phyloP scores from a whole-genome alignment of 2,888 invertebrate genomes.

The Trichopria drosophilae region DNA sequence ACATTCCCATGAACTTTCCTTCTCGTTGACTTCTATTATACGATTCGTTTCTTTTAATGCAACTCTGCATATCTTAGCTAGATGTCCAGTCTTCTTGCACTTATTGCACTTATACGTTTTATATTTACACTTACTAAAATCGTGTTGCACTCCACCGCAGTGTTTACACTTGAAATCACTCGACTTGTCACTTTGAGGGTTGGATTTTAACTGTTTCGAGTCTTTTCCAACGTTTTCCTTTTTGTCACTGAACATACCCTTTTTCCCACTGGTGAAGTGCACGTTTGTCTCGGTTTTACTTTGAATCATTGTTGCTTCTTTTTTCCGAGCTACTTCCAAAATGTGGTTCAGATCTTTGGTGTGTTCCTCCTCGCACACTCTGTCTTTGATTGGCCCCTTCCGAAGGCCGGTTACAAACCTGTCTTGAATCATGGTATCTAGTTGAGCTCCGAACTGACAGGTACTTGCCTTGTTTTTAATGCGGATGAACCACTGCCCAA shows the following conservation, averaged over 20 bases:
- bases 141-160: conserved; percentile 19
- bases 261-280: too few relatives aligned
- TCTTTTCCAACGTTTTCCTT: neutral
- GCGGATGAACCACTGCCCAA: conserved; percentile 40
- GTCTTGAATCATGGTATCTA: conserved; percentile 40
- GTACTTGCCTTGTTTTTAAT: conserved; percentile 39
- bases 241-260: neutral
- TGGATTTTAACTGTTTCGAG: too few relatives aligned
- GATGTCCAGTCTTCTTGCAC: conserved; percentile 20
- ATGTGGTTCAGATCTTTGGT: conserved; percentile 13
- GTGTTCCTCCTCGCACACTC: conserved; percentile 31
- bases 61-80: conserved; percentile 16
- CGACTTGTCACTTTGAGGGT: neutral
- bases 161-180: conserved; percentile 14
- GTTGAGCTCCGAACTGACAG: conserved; percentile 34
- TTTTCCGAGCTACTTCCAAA: conserved; percentile 28
- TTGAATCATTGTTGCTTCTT: conserved; percentile 31
- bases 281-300: too few relatives aligned
- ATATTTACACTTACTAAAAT: conserved; percentile 27
- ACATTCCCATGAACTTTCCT: too few relatives aligned
- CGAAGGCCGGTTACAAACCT: conserved; percentile 36
- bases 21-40: too few relatives aligned
- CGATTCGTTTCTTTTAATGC: neutral
- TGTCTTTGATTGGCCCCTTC: conserved; percentile 21
- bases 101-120: conserved; percentile 18